These are phyloP conservation scores for Polymixis flavicincta DNA, from an alignment of 2,888 invertebrate genomes.

Conservation along the genomic window DNA sequence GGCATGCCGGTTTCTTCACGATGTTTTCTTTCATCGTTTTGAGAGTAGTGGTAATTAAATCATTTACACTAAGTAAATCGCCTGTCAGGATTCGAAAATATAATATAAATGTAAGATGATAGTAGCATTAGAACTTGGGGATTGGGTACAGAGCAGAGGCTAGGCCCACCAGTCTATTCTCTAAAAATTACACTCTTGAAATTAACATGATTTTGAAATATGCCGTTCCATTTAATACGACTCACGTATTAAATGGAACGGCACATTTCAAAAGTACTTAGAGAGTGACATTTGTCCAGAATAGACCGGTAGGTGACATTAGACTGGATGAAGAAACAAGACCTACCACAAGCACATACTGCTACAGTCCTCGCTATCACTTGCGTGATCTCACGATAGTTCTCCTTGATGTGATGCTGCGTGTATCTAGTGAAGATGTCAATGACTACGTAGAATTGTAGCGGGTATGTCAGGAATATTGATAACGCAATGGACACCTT, in stretches of 20 bases:
- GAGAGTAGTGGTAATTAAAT: no score
- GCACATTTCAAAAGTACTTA: no score
- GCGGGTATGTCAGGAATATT: conserved; percentile 97
- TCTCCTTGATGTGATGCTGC: conserved; percentile 91
- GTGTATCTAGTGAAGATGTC: conserved; percentile 96
- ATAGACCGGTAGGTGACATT: background rate
- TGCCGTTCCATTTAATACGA: no score
- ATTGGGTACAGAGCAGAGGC: background rate
- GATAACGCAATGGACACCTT: conserved; percentile 96
- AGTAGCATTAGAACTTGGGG: background rate
- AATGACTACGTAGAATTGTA: conserved; percentile 98
- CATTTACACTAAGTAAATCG: no score
- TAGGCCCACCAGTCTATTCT: no score
- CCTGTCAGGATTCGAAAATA: no score
- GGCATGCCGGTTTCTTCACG: no score
- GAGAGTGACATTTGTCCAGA: background rate
- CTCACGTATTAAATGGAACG: no score
- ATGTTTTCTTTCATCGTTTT: no score
- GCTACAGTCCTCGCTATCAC: conserved; percentile 78
- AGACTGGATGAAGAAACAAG: background rate
- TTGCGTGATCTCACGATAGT: conserved; percentile 75
- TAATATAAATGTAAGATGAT: no score
- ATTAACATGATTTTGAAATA: no score
- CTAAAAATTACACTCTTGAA: no score
- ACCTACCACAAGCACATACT: conserved; percentile 85